phyloP scores from a whole-genome alignment of 2,797 vertebrate genomes.

The Micropoecilia bifurca region DNA sequence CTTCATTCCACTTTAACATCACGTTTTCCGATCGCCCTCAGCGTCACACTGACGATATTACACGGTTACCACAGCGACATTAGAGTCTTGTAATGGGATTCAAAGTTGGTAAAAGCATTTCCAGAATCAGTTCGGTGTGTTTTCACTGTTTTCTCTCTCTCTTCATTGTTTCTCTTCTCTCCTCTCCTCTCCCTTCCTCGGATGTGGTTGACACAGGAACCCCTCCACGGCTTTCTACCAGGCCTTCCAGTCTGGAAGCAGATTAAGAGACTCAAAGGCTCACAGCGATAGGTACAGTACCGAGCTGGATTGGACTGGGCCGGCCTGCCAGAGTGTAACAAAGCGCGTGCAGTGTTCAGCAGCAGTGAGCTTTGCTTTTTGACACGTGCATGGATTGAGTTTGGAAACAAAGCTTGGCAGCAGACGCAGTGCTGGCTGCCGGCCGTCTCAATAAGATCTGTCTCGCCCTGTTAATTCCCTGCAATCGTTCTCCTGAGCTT shows the following conservation, averaged over 20 bases:
- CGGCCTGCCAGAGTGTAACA: slow-evolving; percentile 62
- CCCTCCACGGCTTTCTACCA: slow-evolving; percentile 97
- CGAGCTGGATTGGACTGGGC: slow-evolving; percentile 76
- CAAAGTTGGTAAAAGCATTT: slow-evolving; percentile 28
- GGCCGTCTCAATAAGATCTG: slow-evolving; percentile 27
- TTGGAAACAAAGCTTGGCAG: slow-evolving; percentile 65
- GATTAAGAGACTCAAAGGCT: slow-evolving; percentile 92
- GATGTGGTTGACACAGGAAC: slow-evolving; percentile 91
- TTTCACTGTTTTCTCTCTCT: slow-evolving; percentile 60
- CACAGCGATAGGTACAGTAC: slow-evolving; percentile 93
- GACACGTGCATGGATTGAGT: slow-evolving; percentile 71
- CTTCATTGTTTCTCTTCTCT: slow-evolving; percentile 57
- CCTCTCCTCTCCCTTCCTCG: slow-evolving; percentile 63
- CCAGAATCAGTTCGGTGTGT: slow-evolving; percentile 35
- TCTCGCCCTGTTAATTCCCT: slow-evolving; percentile 19
- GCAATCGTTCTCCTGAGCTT: neutral
- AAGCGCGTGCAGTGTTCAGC: slow-evolving; percentile 69
- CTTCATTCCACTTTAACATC: slow-evolving; percentile 7
- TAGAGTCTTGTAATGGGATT: neutral
- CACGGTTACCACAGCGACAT: too few species aligned
- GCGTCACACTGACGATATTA: neutral
- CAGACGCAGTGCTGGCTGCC: slow-evolving; percentile 43
- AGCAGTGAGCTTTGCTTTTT: slow-evolving; percentile 65
- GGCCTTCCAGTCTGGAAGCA: slow-evolving; percentile 93
- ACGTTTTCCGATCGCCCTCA: slow-evolving; percentile 17